Conservation (phyloP, 2,113 vertebrate genomes). For the Mugil cephalus region DNA sequence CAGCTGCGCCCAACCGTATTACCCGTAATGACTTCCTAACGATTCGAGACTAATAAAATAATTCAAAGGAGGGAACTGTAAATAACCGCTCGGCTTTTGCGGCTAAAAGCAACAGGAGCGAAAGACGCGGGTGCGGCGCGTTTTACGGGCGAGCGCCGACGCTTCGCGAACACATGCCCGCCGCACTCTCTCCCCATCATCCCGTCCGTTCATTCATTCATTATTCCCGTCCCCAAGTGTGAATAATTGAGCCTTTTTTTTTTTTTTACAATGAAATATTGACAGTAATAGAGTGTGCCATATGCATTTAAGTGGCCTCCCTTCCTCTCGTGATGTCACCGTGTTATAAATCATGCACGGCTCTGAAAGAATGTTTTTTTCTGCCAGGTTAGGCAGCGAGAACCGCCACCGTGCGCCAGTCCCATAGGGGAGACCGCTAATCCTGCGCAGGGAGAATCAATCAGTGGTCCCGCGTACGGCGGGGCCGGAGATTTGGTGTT, state of each 20-base stretch:
- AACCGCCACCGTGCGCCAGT: slow-evolving; percentile 17
- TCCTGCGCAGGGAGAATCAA: slow-evolving; percentile 1
- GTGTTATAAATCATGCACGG: slow-evolving; percentile 67
- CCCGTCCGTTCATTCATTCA: slow-evolving; percentile 45
- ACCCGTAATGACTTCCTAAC: slow-evolving; percentile 13
- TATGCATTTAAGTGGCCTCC: slow-evolving; percentile 59
- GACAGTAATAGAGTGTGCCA: slow-evolving; percentile 57
- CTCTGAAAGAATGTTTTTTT: slow-evolving; percentile 53
- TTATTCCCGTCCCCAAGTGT: slow-evolving; percentile 47
- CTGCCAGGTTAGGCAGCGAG: slow-evolving; percentile 46
- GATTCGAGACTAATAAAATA: not conserved
- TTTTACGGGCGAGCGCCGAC: slow-evolving; percentile 6
- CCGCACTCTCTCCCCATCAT: not conserved
- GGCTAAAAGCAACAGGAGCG: slow-evolving; percentile 15
- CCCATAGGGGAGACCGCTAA: slow-evolving; percentile 29
- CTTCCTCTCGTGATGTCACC: slow-evolving; percentile 55
- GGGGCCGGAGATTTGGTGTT: not conserved
- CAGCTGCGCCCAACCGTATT: slow-evolving; percentile 5
- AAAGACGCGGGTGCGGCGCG: not conserved
- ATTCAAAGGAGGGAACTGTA: slow-evolving; percentile 16
- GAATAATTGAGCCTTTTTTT: slow-evolving; percentile 72
- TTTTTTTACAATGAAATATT: slow-evolving; percentile 78
- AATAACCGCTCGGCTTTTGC: slow-evolving; percentile 22
- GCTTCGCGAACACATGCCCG: slow-evolving; percentile 25
- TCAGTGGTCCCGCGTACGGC: not conserved